phyloP scores from a whole-genome alignment of 2,797 vertebrate species.

The Synanceia verrucosa region DNA sequence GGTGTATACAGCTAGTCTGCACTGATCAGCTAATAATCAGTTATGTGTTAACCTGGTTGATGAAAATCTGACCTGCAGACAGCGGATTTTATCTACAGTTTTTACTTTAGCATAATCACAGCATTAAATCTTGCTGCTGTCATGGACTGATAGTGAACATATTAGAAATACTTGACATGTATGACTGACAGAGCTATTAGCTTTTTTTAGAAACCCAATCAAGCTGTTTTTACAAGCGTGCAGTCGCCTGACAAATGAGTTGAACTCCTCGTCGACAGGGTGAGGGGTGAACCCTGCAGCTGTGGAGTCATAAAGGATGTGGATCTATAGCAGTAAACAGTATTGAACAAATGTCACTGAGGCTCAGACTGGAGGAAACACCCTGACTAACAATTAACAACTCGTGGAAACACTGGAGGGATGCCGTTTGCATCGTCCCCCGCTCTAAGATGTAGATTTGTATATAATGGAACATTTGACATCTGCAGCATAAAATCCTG shows the following conservation, averaged over 20 bases:
- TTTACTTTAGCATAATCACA: background rate
- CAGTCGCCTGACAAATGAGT: background rate
- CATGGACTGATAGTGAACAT: background rate
- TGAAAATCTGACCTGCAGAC: background rate
- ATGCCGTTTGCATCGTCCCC: no score
- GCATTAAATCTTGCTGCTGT: background rate
- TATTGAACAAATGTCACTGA: slow-evolving; percentile 16
- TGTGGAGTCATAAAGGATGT: background rate
- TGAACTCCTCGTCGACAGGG: background rate
- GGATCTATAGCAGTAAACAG: slow-evolving; percentile 5
- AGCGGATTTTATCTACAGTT: background rate
- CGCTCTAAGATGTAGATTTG: background rate
- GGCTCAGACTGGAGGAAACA: background rate
- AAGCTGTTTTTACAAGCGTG: background rate
- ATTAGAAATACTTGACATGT: background rate
- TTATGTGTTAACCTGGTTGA: background rate
- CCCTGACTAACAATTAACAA: background rate
- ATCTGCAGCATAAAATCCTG: background rate
- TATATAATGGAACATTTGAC: background rate
- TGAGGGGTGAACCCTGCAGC: background rate
- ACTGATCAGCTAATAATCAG: background rate
- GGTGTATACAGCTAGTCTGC: background rate
- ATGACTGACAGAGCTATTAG: background rate
- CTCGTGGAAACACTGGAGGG: background rate
- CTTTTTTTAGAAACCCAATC: background rate